phyloP scores from a whole-genome alignment of 2,113 vertebrate species.

The Protomyctophum bolini region DNA sequence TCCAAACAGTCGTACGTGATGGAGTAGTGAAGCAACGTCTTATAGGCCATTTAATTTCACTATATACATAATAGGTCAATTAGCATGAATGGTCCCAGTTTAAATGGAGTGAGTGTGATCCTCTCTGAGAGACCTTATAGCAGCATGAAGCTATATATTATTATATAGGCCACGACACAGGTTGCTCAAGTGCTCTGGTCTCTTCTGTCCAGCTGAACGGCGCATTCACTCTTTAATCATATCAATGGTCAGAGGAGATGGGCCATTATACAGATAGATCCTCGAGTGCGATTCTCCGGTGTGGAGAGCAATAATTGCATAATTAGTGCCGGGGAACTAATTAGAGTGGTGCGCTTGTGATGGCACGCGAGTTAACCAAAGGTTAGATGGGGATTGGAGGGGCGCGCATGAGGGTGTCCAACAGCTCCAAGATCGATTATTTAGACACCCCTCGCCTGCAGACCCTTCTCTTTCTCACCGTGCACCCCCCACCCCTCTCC shows the following conservation, averaged over 20 bases:
- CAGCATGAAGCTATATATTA: too few relatives aligned
- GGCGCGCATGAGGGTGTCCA: neutral
- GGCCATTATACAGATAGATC: constrained; percentile 35
- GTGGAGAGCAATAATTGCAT: constrained; percentile 72
- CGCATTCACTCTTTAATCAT: constrained; percentile 60
- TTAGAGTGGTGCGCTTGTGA: constrained; percentile 78
- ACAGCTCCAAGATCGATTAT: constrained; percentile 62
- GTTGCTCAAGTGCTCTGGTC: constrained; percentile 53
- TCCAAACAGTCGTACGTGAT: too few relatives aligned
- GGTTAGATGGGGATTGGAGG: constrained; percentile 60
- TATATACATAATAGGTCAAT: neutral
- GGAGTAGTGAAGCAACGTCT: too few relatives aligned
- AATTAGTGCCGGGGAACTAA: constrained; percentile 78
- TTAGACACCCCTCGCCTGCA: constrained; percentile 13
- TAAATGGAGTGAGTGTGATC: constrained; percentile 20
- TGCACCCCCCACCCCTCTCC: neutral
- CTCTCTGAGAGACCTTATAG: constrained; percentile 11
- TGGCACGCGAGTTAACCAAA: constrained; percentile 82
- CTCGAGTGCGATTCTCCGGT: constrained; percentile 46
- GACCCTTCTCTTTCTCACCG: constrained; percentile 29
- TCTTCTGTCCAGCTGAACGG: constrained; percentile 22
- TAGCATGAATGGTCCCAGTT: neutral
- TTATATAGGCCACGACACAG: constrained; percentile 22
- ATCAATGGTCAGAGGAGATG: constrained; percentile 55
- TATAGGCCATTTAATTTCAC: too few relatives aligned